Base-by-base conservation (phyloP, 2,113 vertebrate genomes). In the Tachysurus vachellii region DNA sequence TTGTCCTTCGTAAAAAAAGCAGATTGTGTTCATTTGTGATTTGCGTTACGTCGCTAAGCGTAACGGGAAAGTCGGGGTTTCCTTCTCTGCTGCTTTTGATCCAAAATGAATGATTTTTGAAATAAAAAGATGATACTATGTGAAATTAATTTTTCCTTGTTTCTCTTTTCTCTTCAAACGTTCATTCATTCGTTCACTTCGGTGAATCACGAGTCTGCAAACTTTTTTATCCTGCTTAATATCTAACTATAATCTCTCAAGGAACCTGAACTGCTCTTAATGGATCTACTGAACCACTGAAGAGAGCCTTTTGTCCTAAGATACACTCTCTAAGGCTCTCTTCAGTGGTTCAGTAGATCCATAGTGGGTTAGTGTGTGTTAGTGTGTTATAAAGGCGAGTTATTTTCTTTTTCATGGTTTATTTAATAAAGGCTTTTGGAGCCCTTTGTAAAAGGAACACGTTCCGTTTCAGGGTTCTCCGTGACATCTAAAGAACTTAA, bases 41-140 rank as follows among this genome's bases (percentile, higher is more conserved):
- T 31, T 19, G 8, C 1, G n/a, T 31, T 19, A 17, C 1, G n/a
- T 75, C 21, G 21, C 5, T 5, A 31, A 80, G n/a, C 50, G 68
- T 71, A 10, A 80, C 19, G 13, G 57, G 19, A 68, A 75, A 26
- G 19, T 42, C 50, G 53, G 16, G 5, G 70, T 76, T 81, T 86
- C 57, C 47, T 84, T 64, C 57, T 79, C 26, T 86, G 23, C 75
- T 87, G 85, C 66, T 87, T 84, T 56, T 87, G 61, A 76, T 82
- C 66, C n/a, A 75, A 82, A 50, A 56, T 19, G 3, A 57, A 80
- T 42, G 17, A n/a, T 85, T 85, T 85, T 89, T 85, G 54, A 88
- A 89, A 88, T 88, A 88, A 89, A 89, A 89, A 57, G 53, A 26
- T 5, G 54, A 83, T 56, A 70, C 26, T 50, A 44, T 54, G 23